These are phyloP conservation scores for Chionis minor DNA, from an alignment of 2,113 vertebrate genomes.

Conservation along the genomic window DNA sequence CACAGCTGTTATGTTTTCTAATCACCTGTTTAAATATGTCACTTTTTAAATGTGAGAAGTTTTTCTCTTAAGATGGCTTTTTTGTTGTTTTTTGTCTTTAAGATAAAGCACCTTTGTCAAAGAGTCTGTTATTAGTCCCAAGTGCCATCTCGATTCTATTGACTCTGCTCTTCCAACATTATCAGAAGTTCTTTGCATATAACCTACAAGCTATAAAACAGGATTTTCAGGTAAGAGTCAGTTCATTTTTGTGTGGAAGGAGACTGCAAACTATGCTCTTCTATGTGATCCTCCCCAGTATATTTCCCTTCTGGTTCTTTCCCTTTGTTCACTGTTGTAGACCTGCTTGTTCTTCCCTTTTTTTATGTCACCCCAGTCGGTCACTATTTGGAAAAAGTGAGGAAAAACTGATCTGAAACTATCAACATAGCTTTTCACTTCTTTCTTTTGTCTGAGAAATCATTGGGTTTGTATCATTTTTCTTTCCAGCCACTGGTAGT, in stretches of 20 bases:
- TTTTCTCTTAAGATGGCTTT: neutral
- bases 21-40: neutral
- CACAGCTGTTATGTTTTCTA: neutral
- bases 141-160: conserved; percentile 77
- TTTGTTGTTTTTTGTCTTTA: conserved; percentile 30
- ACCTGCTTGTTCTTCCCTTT: neutral
- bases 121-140: conserved; percentile 79
- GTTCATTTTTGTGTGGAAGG: neutral
- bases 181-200: conserved; percentile 79
- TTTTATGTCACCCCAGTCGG: neutral
- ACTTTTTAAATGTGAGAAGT: neutral
- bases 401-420: conserved; percentile 7
- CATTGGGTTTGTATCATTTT: neutral
- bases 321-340: neutral
- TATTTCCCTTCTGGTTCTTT: neutral
- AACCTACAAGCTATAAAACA: conserved; percentile 80
- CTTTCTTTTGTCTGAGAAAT: neutral
- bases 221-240: conserved; percentile 75
- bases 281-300: neutral
- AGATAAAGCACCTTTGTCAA: conserved; percentile 85
- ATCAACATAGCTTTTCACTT: neutral
- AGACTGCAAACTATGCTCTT: neutral
- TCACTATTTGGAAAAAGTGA: neutral
- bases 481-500: neutral
- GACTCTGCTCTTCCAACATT: conserved; percentile 77